Base-by-base conservation (phyloP, 2,888 invertebrate species). In the Lepetodrilus schrolli region DNA sequence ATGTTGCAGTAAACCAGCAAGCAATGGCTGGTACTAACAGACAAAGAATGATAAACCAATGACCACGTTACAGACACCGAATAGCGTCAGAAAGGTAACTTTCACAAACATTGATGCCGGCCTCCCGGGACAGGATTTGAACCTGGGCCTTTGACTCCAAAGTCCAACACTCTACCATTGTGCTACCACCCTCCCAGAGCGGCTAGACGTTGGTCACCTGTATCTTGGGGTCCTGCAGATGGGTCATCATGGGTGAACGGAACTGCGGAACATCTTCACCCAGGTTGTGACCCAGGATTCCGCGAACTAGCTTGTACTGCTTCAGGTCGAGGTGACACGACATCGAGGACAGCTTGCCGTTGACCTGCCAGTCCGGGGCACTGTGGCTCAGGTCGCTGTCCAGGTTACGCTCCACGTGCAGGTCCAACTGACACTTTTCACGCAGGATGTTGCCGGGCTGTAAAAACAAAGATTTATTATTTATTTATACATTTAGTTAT, bases 301-400 rank as follows among this genome's bases (percentile, higher is more conserved):
- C 97, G 76, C 96, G 93, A 70, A 98, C 93, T 49, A 98, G 92
- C 90, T 95, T 94, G 91, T 97, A 98, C 90, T 97, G 96, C 66
- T 94, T 93, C 66, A 95, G 92, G 91, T 96, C 95, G 74, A 98
- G 90, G 51, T 94, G 93, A 77, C 94, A 94, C 90, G 95, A 94
- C 84, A 98, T 93, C 38, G 96, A 95, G 1, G 96, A 95, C 75
- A 98, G 92, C 36, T 94, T 94, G 21, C 97, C 98, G 77, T 94
- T 94, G 17, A 97, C 93, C 86, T 95, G 94, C 90, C 96, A 93
- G 91, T 97, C 96, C 0, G 98, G 94, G 48, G 95, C 90, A 26
- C 84, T 82, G 80, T 91, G 92, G 50, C 91, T 90, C 49, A 92
- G 78, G 73, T 91, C 92, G 1, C 92, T 92, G 83, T 95, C 93